A percentile compares a stretch with the other conserved stretches of the same genome.
These are phyloP conservation scores for Rhinopithecus roxellana DNA, from an alignment of 2,113 vertebrate species.

Conservation along the genomic window DNA sequence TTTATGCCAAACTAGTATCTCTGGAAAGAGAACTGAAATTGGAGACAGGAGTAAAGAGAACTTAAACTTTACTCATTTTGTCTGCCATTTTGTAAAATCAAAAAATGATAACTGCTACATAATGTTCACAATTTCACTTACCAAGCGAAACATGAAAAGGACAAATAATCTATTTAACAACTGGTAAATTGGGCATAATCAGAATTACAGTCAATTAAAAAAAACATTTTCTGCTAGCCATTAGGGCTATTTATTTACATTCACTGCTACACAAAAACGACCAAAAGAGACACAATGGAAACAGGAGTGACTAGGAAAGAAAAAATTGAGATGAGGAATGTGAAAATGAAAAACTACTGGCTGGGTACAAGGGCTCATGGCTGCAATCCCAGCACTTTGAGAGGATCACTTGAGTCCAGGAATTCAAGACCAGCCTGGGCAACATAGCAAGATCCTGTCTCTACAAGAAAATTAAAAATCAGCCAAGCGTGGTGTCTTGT, in stretches of 20 bases:
- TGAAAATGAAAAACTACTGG: neutral
- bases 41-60: neutral
- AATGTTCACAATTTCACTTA: constrained; percentile 43
- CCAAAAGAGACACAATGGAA: neutral
- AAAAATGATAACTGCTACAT: neutral
- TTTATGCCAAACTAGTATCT: constrained; percentile 11
- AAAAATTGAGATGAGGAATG: neutral
- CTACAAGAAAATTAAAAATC: too few species aligned
- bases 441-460: too few species aligned
- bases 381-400: too few species aligned
- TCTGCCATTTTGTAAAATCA: neutral
- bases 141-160: constrained; percentile 43
- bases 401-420: too few species aligned
- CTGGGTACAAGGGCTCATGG: too few species aligned
- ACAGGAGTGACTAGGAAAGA: neutral
- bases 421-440: too few species aligned
- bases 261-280: neutral
- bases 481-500: too few species aligned
- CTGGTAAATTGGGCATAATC: neutral
- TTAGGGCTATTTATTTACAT: neutral
- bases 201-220: neutral
- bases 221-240: neutral
- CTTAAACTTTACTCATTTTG: neutral
- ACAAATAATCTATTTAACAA: neutral
- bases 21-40: constrained; percentile 6